Base-by-base conservation (phyloP, 1,140 invertebrate species). In the Stenopsyche tienmushanensis region DNA sequence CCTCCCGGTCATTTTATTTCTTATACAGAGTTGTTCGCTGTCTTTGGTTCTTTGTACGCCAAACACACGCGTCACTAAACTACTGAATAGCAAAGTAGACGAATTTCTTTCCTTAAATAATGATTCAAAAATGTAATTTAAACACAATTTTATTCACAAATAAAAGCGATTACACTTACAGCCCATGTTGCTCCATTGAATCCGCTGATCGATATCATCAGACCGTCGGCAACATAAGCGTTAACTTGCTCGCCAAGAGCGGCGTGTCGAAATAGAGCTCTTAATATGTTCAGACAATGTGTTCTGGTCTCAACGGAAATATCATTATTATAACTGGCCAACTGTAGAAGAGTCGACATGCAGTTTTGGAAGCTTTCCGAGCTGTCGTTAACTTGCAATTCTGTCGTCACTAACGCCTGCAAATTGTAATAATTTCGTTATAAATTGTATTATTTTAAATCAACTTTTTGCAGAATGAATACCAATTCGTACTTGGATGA, bases 41-140 rank as follows among this genome's bases (percentile, higher is more conserved):
- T 91, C 86, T 63, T 87, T 85, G 0, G 84, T 85, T 60, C 91
- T 81, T 71, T 90, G 89, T 0, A 96, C 94, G 13, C 95, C 95
- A 83, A 98, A 97, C 63, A 95, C 88, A 71, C 94, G 81, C 18
- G 87, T 90, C 65, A 96, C 86, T n/a, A 98, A 77, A 1, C 93
- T 83, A 69, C 90, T 88, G 69, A 94, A 90, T 26, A 97, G 77
- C 17, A 98, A 77, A 0, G 93, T 93, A 0, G 92, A 87, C 0
- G 93, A 88, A 78, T 98, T 98, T 55, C 92, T 82, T 76, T 90
- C 88, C 88, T 90, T n/a, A n/a, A n/a, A n/a, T n/a, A n/a, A 70
- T 9, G 74, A 73, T 71, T 20, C 71, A 29, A 45, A 13, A 70
- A 9, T 21, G 58, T 29, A 34, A 34, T 49, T 21, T 44, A 17